Conservation (phyloP, 2,797 vertebrate species). For the Synanceia verrucosa region DNA sequence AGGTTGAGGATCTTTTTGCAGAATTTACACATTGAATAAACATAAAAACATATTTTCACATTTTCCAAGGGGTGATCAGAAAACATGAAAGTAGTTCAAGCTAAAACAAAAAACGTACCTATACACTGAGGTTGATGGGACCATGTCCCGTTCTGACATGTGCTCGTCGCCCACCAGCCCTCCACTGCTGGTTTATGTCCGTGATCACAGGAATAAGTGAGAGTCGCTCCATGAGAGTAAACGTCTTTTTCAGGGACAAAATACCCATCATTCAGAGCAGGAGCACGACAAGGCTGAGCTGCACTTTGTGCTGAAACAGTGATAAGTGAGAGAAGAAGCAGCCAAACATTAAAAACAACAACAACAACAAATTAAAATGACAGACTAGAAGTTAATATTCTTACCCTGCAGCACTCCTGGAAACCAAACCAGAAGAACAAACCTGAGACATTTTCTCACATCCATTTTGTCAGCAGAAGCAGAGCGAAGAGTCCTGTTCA, state of each 20-base stretch:
- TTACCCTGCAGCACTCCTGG: slow-evolving; percentile 41
- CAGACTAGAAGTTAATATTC: background rate
- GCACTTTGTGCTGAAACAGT: slow-evolving; percentile 49
- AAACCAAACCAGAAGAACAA: slow-evolving; percentile 49
- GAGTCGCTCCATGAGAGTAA: fast-evolving
- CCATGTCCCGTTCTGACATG: slow-evolving; percentile 54
- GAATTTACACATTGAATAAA: background rate
- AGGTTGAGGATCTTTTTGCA: background rate
- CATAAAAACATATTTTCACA: background rate
- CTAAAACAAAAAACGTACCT: slow-evolving; percentile 35
- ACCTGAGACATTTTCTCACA: slow-evolving; percentile 2
- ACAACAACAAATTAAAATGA: background rate
- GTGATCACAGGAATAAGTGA: slow-evolving; percentile 53
- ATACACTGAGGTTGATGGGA: slow-evolving; percentile 52
- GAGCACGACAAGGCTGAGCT: background rate
- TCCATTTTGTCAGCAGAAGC: slow-evolving; percentile 42
- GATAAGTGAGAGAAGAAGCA: background rate
- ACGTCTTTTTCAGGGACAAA: fast-evolving
- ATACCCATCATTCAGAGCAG: slow-evolving; percentile 18
- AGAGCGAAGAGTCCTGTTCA: background rate
- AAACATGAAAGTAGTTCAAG: background rate
- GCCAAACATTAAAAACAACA: no score
- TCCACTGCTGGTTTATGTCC: slow-evolving; percentile 47
- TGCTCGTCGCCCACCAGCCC: slow-evolving; percentile 61
- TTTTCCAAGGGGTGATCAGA: background rate